A percentile compares a stretch with the other conserved stretches of the same genome.
Conservation (phyloP, 2,113 vertebrate species). For the Dicaeum eximium region DNA sequence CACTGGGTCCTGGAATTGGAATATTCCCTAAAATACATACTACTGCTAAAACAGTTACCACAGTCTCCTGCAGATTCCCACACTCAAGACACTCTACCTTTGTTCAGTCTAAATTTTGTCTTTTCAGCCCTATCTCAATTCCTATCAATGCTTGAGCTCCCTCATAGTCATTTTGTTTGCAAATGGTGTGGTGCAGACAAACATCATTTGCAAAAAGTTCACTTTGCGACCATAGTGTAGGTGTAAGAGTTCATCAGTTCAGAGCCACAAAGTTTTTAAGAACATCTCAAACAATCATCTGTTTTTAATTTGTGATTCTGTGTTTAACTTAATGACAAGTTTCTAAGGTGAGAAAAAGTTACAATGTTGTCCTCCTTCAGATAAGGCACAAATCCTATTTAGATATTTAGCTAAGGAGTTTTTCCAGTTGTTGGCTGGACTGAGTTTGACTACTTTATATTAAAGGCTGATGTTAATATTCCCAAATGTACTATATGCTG, state of each 20-base stretch:
- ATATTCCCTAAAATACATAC: not conserved
- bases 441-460: not conserved
- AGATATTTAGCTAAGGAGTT: not conserved
- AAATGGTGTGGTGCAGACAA: not conserved
- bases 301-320: not conserved
- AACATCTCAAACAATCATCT: not conserved
- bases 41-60: not conserved
- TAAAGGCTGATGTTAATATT: not conserved
- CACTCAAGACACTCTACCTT: not conserved
- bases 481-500: not conserved
- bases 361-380: not conserved
- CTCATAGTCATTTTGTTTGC: not conserved
- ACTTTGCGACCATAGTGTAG: not conserved
- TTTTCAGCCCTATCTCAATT: not conserved
- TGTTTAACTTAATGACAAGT: not conserved
- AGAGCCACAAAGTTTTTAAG: not conserved
- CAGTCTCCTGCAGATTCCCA: not conserved
- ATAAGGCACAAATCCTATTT: not conserved
- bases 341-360: not conserved
- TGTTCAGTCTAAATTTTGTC: not conserved
- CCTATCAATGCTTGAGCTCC: not conserved
- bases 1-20: not conserved
- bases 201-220: not conserved
- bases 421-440: not conserved
- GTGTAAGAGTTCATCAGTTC: not conserved